phyloP scores from a whole-genome alignment of 2,113 vertebrate genomes.

The Pelusios castaneus region DNA sequence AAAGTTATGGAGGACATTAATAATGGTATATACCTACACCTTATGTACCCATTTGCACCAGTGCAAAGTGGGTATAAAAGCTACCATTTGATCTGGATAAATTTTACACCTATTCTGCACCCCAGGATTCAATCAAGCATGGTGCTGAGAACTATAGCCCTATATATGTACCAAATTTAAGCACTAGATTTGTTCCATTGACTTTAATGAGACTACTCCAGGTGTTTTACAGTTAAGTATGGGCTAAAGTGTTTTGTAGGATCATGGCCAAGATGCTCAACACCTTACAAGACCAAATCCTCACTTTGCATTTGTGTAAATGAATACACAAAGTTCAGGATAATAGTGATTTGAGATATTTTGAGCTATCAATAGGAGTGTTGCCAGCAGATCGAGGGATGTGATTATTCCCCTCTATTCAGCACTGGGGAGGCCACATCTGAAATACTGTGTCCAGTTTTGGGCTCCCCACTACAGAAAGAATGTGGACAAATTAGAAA shows the following conservation, averaged over 20 bases:
- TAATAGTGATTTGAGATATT: neutral
- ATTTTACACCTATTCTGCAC: neutral
- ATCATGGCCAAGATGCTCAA: neutral
- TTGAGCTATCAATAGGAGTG: too few species aligned
- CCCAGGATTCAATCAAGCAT: neutral
- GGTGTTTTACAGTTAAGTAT: neutral
- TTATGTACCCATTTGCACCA: neutral
- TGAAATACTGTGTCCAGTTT: too few species aligned
- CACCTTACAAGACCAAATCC: neutral
- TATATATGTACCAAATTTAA: neutral
- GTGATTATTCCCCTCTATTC: too few species aligned
- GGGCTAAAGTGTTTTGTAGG: neutral
- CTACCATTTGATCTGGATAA: neutral
- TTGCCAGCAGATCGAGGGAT: too few species aligned
- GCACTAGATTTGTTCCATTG: neutral
- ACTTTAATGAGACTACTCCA: neutral
- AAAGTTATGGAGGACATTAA: neutral
- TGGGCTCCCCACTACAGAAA: too few species aligned
- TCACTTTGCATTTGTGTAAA: neutral
- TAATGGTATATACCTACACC: neutral
- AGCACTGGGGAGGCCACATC: too few species aligned
- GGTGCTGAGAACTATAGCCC: neutral
- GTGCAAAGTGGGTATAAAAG: neutral
- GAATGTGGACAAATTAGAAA: too few species aligned
- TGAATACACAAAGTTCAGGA: neutral